Conservation (phyloP, 1,140 invertebrate genomes). For the Microplitis mediator region DNA sequence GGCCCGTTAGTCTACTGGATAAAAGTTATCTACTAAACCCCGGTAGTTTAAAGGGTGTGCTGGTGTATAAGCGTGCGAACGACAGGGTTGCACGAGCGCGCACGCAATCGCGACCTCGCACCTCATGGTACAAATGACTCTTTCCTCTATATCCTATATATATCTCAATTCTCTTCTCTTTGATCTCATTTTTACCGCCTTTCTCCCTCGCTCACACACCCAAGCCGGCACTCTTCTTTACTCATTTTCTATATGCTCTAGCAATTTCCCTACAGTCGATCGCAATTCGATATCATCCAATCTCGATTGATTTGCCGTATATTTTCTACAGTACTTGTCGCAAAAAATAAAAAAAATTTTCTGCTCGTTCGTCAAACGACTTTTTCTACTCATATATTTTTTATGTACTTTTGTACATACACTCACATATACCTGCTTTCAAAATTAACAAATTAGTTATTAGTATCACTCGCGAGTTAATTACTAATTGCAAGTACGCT, state of each 20-base stretch:
- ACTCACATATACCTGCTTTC: neutral
- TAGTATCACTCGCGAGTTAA: neutral
- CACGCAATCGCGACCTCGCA: slow-evolving; percentile 57
- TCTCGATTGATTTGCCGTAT: slow-evolving; percentile 8
- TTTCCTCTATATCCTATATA: slow-evolving; percentile 31
- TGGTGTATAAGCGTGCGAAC: slow-evolving; percentile 51
- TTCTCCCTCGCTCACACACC: neutral
- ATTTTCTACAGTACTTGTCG: neutral
- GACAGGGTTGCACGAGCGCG: slow-evolving; percentile 49
- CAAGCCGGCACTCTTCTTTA: neutral
- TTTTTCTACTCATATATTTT: neutral
- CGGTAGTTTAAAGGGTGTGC: slow-evolving; percentile 44
- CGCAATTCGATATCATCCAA: slow-evolving; percentile 39
- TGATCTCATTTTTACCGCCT: slow-evolving; percentile 2
- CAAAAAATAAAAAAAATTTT: neutral
- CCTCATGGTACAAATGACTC: slow-evolving; percentile 59
- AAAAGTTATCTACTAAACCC: slow-evolving; percentile 52
- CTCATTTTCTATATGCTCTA: neutral
- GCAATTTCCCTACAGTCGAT: slow-evolving; percentile 26
- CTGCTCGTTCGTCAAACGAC: neutral
- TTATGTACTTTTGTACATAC: too few relatives aligned
- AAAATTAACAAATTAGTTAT: neutral
- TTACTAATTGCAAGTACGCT: slow-evolving; percentile 1
- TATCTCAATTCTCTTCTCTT: slow-evolving; percentile 38
- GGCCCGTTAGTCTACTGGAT: slow-evolving; percentile 41